A percentile compares a stretch with the other conserved stretches of the same genome.
phyloP scores from a whole-genome alignment of 2,113 vertebrate genomes.

The Blennius ocellaris region DNA sequence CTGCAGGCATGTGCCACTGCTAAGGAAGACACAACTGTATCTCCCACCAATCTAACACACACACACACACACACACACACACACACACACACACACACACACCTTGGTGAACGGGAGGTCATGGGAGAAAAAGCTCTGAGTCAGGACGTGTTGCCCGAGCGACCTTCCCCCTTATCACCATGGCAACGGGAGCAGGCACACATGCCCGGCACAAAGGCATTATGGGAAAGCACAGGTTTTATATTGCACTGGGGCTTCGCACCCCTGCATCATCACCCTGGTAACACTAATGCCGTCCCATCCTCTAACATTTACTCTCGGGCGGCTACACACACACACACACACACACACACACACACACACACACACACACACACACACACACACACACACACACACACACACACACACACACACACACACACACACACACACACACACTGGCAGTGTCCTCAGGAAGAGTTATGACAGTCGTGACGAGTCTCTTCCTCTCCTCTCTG shows the following conservation, averaged over 20 bases:
- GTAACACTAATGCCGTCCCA: constrained; percentile 75
- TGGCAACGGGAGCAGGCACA: constrained; percentile 77
- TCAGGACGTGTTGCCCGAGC: constrained; percentile 75
- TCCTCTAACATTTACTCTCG: constrained; percentile 80
- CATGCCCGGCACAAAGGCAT: constrained; percentile 78
- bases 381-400: background rate
- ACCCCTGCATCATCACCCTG: constrained; percentile 72
- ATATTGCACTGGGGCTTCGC: constrained; percentile 80
- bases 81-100: constrained; percentile 14
- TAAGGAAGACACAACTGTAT: constrained; percentile 22
- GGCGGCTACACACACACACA: constrained; percentile 43
- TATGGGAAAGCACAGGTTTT: constrained; percentile 83
- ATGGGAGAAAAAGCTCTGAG: constrained; percentile 69
- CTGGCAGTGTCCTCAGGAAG: constrained; percentile 30
- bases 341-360: constrained; percentile 7
- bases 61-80: constrained; percentile 23
- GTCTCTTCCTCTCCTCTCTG: constrained; percentile 42
- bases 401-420: constrained; percentile 17
- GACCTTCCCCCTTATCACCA: constrained; percentile 61
- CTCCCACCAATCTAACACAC: too few species aligned
- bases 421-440: constrained; percentile 38
- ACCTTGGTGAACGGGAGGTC: constrained; percentile 37
- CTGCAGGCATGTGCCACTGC: constrained; percentile 39
- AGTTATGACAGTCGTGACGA: constrained; percentile 45
- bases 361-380: constrained; percentile 7